Evolutionary conservation across 2,888 invertebrate species (phyloP).

Genomic region (Latrodectus elegans): DNA sequence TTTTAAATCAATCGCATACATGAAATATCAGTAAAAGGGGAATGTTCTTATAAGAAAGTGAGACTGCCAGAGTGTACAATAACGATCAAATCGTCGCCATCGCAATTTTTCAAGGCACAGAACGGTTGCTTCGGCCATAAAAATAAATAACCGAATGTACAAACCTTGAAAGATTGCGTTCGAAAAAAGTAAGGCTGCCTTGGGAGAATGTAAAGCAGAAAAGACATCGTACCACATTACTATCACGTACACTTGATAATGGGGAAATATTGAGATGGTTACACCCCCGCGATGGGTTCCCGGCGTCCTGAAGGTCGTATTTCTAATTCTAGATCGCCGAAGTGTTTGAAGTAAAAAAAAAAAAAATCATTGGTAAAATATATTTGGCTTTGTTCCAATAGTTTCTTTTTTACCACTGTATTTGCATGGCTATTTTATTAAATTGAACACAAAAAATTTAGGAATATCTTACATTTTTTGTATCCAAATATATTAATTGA

Average conservation of each 20-base stretch:
- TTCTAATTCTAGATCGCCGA: slow-evolving; percentile 21
- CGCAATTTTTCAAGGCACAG: neutral
- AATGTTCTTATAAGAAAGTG: too few relatives aligned
- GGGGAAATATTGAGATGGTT: slow-evolving; percentile 11
- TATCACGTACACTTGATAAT: neutral
- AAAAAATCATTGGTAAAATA: neutral
- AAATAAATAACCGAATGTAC: slow-evolving; percentile 32
- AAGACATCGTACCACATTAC: neutral
- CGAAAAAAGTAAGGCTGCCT: neutral
- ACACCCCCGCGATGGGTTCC: slow-evolving; percentile 17
- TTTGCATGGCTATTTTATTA: too few relatives aligned
- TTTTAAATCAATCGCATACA: too few relatives aligned
- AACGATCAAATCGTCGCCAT: neutral
- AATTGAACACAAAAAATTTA: too few relatives aligned
- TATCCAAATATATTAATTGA: too few relatives aligned
- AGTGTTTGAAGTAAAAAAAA: neutral
- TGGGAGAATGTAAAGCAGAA: slow-evolving; percentile 5
- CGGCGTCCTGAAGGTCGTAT: neutral
- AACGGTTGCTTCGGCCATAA: slow-evolving; percentile 17
- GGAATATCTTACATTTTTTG: too few relatives aligned
- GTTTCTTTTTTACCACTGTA: too few relatives aligned
- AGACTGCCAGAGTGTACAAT: too few relatives aligned
- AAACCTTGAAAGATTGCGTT: slow-evolving; percentile 25
- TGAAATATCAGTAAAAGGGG: too few relatives aligned
- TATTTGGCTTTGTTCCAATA: neutral